These are phyloP conservation scores for Talpa occidentalis DNA, from an alignment of 2,113 vertebrate genomes.

Conservation along the genomic window DNA sequence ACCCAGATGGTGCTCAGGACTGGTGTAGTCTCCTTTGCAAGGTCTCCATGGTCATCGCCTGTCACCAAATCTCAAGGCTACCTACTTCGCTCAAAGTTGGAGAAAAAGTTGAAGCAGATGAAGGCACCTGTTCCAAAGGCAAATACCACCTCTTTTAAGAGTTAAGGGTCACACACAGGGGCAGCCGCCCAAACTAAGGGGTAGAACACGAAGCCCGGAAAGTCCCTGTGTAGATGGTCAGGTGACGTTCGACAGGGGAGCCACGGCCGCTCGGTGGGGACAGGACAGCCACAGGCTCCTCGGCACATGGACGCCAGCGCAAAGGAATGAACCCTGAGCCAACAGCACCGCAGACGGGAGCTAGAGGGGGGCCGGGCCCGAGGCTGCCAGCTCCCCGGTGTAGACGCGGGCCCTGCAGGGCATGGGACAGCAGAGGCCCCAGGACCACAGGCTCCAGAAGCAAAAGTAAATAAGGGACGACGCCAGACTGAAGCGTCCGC, in stretches of 20 bases:
- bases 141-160: not conserved
- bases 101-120: not conserved
- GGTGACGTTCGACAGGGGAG: accelerated
- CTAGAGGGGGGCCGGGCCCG: too few relatives aligned
- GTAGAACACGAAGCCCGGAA: not conserved
- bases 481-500: too few relatives aligned
- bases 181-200: accelerated
- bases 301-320: too few relatives aligned
- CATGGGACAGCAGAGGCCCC: too few relatives aligned
- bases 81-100: not conserved
- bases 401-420: too few relatives aligned
- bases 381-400: too few relatives aligned
- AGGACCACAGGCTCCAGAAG: too few relatives aligned
- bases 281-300: not conserved
- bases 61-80: not conserved
- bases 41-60: accelerated
- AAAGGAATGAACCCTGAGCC: too few relatives aligned
- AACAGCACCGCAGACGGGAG: too few relatives aligned
- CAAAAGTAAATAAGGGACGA: too few relatives aligned
- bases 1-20: accelerated
- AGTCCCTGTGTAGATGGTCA: accelerated
- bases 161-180: accelerated
- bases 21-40: not conserved
- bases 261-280: accelerated
- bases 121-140: accelerated